Percentiles rank a stretch among this genome's conserved stretches.
phyloP scores from a whole-genome alignment of 2,888 invertebrate species.

The Ctenicera cuprea region DNA sequence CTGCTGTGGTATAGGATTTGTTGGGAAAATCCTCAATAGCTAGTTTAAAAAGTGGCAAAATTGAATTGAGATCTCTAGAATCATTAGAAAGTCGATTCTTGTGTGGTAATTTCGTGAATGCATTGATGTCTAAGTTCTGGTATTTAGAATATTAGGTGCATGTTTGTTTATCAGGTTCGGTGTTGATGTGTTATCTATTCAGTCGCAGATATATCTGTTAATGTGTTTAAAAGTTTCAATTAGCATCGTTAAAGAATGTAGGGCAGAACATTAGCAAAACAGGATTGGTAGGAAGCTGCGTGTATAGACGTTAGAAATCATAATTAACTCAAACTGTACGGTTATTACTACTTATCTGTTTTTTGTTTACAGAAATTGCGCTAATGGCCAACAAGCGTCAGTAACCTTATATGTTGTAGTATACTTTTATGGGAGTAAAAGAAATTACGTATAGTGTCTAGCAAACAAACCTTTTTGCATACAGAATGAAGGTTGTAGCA shows the following conservation, averaged over 20 bases:
- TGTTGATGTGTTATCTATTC: slow-evolving; percentile 7
- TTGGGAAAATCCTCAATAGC: no score
- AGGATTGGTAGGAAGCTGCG: slow-evolving; percentile 13
- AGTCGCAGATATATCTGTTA: slow-evolving; percentile 3
- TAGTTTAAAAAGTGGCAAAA: no score
- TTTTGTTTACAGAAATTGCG: slow-evolving; percentile 5
- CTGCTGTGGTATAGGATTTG: no score
- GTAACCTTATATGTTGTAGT: not conserved
- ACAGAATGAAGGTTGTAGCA: not conserved
- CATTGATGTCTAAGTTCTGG: not conserved
- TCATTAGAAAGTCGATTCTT: slow-evolving; percentile 5
- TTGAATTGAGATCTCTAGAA: not conserved
- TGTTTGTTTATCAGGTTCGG: slow-evolving; percentile 17
- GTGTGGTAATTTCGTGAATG: slow-evolving; percentile 10
- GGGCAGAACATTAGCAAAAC: slow-evolving; percentile 24
- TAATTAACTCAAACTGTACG: slow-evolving; percentile 20
- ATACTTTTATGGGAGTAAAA: not conserved
- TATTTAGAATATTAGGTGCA: slow-evolving; percentile 23
- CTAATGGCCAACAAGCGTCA: slow-evolving; percentile 10
- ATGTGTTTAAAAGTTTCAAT: slow-evolving; percentile 29
- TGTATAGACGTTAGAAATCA: not conserved
- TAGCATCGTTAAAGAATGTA: slow-evolving; percentile 20
- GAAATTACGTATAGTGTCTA: not conserved
- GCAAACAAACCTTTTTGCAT: not conserved
- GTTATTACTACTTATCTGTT: slow-evolving; percentile 10